Evolutionary conservation across 2,797 vertebrate genomes (phyloP).

Genomic region (Antennarius maculatus): DNA sequence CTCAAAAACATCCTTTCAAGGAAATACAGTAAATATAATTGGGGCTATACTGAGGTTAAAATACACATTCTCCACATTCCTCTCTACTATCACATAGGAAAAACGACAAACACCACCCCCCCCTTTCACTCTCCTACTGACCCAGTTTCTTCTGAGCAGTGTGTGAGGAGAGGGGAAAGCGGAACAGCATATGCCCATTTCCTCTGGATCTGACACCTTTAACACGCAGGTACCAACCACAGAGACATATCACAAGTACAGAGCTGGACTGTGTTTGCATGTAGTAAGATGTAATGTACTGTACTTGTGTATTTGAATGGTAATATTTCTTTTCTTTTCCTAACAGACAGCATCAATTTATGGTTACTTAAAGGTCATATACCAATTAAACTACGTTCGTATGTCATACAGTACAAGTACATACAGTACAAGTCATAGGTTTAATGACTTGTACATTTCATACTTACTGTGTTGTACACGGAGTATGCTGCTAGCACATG

Average conservation of each 20-base stretch:
- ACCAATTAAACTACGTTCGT: not conserved
- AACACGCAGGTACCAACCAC: constrained; percentile 52
- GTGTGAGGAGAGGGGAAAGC: constrained; percentile 56
- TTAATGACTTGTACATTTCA: too few species aligned
- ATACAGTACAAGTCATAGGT: too few species aligned
- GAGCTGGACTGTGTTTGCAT: constrained; percentile 3
- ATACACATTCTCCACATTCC: constrained; percentile 65
- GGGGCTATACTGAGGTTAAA: constrained; percentile 53
- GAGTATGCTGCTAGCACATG: constrained; percentile 91
- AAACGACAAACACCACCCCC: constrained; percentile 51
- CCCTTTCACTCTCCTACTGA: constrained; percentile 66
- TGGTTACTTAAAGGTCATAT: not conserved
- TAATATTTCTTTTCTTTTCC: not conserved
- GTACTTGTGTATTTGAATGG: constrained; percentile 5
- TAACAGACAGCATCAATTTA: not conserved
- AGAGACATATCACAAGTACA: constrained; percentile 44
- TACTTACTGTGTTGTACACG: constrained; percentile 91
- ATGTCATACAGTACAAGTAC: too few species aligned
- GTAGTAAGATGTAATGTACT: constrained; percentile 5
- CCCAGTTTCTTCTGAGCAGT: constrained; percentile 69
- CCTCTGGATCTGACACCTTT: constrained; percentile 65
- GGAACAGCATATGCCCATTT: constrained; percentile 68
- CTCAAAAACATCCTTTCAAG: constrained; percentile 55
- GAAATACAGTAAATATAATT: constrained; percentile 48
- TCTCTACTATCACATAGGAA: constrained; percentile 53